phyloP scores from a whole-genome alignment of 1,140 invertebrate genomes.

The Aphelinus atriplicis region DNA sequence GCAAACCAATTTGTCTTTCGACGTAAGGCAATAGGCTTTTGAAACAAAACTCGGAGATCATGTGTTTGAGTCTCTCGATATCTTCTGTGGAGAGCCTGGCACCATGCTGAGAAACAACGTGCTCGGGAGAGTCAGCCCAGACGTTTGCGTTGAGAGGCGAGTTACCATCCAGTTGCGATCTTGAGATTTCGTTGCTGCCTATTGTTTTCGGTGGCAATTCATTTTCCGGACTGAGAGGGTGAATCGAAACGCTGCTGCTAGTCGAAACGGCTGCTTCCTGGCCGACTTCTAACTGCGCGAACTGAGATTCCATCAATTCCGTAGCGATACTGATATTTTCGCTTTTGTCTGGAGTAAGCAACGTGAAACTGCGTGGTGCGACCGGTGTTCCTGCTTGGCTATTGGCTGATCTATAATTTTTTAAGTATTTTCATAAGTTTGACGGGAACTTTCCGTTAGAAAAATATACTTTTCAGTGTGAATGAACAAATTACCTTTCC shows the following conservation, averaged over 20 bases:
- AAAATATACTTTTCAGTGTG: neutral
- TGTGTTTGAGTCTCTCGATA: slow-evolving; percentile 83
- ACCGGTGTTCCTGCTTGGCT: slow-evolving; percentile 61
- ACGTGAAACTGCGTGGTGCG: slow-evolving; percentile 51
- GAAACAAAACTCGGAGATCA: slow-evolving; percentile 89
- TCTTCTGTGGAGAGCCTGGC: slow-evolving; percentile 81
- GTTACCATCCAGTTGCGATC: slow-evolving; percentile 60
- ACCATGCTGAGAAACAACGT: slow-evolving; percentile 71
- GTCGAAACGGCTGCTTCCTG: slow-evolving; percentile 59
- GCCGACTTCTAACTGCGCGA: slow-evolving; percentile 62
- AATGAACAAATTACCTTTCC: slow-evolving; percentile 52
- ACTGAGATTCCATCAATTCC: slow-evolving; percentile 52
- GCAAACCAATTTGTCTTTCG: slow-evolving; percentile 83
- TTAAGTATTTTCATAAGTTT: neutral
- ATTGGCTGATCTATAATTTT: slow-evolving; percentile 48
- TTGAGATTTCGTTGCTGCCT: slow-evolving; percentile 42
- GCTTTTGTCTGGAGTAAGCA: slow-evolving; percentile 53
- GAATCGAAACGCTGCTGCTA: slow-evolving; percentile 61
- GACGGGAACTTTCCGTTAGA: neutral
- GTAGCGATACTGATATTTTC: slow-evolving; percentile 56
- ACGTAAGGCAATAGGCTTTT: slow-evolving; percentile 89
- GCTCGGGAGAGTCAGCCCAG: slow-evolving; percentile 67
- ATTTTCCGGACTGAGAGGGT: slow-evolving; percentile 72
- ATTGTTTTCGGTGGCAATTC: slow-evolving; percentile 54
- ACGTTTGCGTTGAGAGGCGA: slow-evolving; percentile 71